A percentile compares a stretch with the other conserved stretches of the same genome.
phyloP scores from a whole-genome alignment of 2,888 invertebrate species.

The Lepidocyrtoides sp. region DNA sequence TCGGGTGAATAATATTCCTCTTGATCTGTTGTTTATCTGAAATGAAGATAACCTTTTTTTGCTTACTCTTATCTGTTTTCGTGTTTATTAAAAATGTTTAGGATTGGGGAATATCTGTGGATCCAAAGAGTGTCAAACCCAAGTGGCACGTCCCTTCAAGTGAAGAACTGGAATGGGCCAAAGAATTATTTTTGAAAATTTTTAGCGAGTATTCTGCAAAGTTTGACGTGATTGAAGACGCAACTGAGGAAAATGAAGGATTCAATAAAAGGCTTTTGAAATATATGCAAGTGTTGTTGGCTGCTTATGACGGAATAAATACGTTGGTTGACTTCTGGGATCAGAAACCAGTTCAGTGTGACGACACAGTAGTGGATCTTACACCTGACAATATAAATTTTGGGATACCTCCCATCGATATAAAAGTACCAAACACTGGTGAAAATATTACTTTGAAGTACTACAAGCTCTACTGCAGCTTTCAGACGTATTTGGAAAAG shows the following conservation, averaged over 20 bases:
- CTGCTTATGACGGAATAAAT: constrained; percentile 90
- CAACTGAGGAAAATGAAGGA: constrained; percentile 88
- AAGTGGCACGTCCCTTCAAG: constrained; percentile 93
- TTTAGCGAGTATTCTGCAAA: constrained; percentile 87
- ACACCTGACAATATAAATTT: constrained; percentile 86
- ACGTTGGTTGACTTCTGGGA: constrained; percentile 91
- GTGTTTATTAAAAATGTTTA: no score
- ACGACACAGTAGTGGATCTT: constrained; percentile 89
- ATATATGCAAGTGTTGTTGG: constrained; percentile 90
- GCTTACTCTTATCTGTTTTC: not conserved
- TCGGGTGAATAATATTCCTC: constrained; percentile 76
- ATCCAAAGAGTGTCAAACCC: constrained; percentile 90
- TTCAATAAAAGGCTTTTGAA: constrained; percentile 90
- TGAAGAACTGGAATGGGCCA: constrained; percentile 90
- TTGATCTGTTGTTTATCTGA: no score
- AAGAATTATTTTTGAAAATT: constrained; percentile 87
- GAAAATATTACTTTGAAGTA: constrained; percentile 79
- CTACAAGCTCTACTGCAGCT: constrained; percentile 81
- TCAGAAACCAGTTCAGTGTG: constrained; percentile 88
- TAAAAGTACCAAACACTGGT: constrained; percentile 77
- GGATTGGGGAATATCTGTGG: constrained; percentile 93
- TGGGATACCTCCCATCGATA: constrained; percentile 84
- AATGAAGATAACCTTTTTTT: not conserved
- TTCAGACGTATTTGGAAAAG: constrained; percentile 83
- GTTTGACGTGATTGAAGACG: constrained; percentile 89